Evolutionary conservation across 2,888 invertebrate genomes (phyloP).

Genomic region (Anarsia innoxiella): DNA sequence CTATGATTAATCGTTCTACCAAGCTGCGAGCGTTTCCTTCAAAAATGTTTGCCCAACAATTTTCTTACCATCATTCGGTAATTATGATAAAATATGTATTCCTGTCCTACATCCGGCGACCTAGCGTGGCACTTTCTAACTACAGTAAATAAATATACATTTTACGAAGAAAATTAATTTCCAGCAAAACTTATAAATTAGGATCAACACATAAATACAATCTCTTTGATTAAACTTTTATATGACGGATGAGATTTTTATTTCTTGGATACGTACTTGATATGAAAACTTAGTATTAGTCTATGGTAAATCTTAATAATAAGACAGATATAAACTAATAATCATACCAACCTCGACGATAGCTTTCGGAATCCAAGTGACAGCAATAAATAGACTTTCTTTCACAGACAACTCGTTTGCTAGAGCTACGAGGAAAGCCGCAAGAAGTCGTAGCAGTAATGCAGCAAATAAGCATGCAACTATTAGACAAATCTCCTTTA

Average conservation of each 20-base stretch:
- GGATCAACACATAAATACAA: too few species aligned
- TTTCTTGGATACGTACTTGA: too few species aligned
- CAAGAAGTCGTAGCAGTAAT: constrained; percentile 47
- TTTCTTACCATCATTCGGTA: constrained; percentile 18
- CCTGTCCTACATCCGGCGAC: too few species aligned
- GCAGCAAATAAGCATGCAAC: constrained; percentile 51
- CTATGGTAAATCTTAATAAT: too few species aligned
- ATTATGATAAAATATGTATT: constrained; percentile 19
- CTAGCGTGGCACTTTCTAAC: too few species aligned
- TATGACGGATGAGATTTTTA: too few species aligned
- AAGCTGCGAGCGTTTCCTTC: constrained; percentile 24
- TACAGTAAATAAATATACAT: too few species aligned
- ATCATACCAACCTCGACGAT: constrained; percentile 61
- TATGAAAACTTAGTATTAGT: too few species aligned
- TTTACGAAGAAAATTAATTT: too few species aligned
- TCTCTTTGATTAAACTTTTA: too few species aligned
- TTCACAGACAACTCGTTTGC: constrained; percentile 51
- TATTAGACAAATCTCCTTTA: constrained; percentile 47
- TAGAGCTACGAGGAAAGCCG: constrained; percentile 56
- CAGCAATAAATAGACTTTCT: constrained; percentile 57
- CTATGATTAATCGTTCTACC: constrained; percentile 36
- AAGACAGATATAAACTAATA: too few species aligned
- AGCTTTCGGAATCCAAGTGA: constrained; percentile 69
- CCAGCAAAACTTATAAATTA: too few species aligned
- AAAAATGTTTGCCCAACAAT: constrained; percentile 34